Base-by-base conservation (phyloP, 64 coral and sea anemone genomes). In the Pocillopora verrucosa region DNA sequence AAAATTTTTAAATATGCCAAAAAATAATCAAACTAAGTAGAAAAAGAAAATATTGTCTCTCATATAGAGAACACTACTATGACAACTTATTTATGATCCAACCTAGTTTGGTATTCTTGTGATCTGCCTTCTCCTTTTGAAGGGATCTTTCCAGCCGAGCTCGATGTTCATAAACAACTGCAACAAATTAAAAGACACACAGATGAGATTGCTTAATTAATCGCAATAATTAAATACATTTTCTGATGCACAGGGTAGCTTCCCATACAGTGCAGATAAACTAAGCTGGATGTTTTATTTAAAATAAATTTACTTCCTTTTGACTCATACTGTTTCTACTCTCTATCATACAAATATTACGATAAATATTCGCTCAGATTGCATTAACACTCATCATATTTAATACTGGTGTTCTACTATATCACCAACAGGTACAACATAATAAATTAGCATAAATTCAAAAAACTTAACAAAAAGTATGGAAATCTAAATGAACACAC, bases 141-240 rank as follows among this genome's bases (percentile, higher is more conserved):
- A 92, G 86, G 16, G 82, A 79, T 59, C 86, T 92, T 56, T 92
- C 90, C 34, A 92, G 61, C 45, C 75, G 74, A 56, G 90, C 90
- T n/a, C 90, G 69, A 37, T 92, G 90, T 74, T 92, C 90, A 87
- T 92, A 92, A 25, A 92, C 90, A 92, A 92, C 90, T 92, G 15
- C 20, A 80, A 60, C 56, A 22, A 79, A 80, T 24, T 30, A 30
- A 30, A 30, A 30, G 30, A 30, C 30, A 30, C 30, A 30, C 30
- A 30, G 30, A 0, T 30, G 30, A 30, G 30, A 30, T 30, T 63
- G 61, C 61, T 63, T 63, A 9, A 17, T 63, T 63, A 63, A 60
- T 63, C 11, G 3, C 12, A 63, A 13, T 63, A 4, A 63, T 63
- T 63, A 63, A 51, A 51, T 51, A 7, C 41, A 51, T 7, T 51